Base-by-base conservation (phyloP, 2,888 invertebrate species). In the Myopa tessellatipennis region DNA sequence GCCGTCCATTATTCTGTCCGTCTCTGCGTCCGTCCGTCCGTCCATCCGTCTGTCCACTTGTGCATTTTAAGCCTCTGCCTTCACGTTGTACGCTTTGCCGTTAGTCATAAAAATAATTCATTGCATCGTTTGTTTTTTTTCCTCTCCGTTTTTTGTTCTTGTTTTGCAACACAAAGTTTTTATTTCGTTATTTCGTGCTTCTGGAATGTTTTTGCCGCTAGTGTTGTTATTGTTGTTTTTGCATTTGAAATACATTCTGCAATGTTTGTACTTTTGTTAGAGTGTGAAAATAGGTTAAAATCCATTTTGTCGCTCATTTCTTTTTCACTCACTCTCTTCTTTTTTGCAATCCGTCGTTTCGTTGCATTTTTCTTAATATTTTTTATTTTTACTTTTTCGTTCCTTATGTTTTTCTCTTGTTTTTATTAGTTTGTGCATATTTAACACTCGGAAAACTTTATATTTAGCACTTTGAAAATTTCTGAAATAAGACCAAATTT, bases 81-180 rank as follows among this genome's bases (percentile, higher is more conserved):
- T 12, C 55, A 14, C 55, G 55, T 4, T 55, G 55, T 55, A 12
- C 55, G 16, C n/a, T 14, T 55, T 14, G 14, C 16, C 16, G 55
- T 55, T 55, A 55, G 55, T 55, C 55, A 55, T 55, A 55, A 55
- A 55, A 55, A 55, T 55, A 55, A 55, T 55, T 55, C 55, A 55
- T 55, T 55, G 55, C 55, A 55, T 55, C 45, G 45, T 45, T 10
- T 8, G 45, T 3, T 45, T 45, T 45, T 10, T 45, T 45, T 45
- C 45, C 45, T 10, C 10, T 45, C 10, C 10, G 3, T 8, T 45
- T 45, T 45, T 45, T 16, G 4, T 55, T 55, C 4, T 55, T 55
- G 55, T 12, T 16, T 55, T 4, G 16, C 2, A 55, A 3, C 7
- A 8, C 3, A 16, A n/a, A 55, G 10, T 55, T 55, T 55, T 55